These are phyloP conservation scores for Anolis carolinensis DNA, from an alignment of 2,113 vertebrate genomes.

Conservation along the genomic window DNA sequence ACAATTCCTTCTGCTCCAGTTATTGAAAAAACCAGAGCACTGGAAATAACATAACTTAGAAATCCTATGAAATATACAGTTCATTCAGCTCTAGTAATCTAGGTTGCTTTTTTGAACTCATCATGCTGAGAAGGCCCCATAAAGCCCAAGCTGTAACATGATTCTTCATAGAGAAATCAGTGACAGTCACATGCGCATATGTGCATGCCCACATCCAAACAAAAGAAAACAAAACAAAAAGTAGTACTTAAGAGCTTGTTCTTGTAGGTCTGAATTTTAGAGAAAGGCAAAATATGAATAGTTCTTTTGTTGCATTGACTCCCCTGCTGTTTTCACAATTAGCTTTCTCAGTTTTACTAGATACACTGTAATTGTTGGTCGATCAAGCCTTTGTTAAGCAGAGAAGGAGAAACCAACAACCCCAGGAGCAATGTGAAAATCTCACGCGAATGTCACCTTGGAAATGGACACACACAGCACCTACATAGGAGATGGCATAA, in stretches of 20 bases:
- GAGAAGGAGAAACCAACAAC: background rate
- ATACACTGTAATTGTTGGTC: background rate
- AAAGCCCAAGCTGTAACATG: constrained; percentile 27
- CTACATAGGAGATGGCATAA: background rate
- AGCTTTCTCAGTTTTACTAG: background rate
- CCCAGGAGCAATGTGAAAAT: no score
- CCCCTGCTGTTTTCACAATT: background rate
- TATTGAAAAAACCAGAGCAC: constrained; percentile 64
- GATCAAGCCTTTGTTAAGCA: background rate
- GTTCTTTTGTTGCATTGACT: background rate
- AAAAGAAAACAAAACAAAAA: no score
- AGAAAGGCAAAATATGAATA: no score
- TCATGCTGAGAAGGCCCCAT: constrained; percentile 45
- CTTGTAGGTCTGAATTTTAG: background rate
- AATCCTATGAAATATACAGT: constrained; percentile 66
- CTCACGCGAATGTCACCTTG: background rate
- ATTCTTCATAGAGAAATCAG: constrained; percentile 15
- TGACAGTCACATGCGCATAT: no score
- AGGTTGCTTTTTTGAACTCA: constrained; percentile 48
- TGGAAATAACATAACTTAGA: constrained; percentile 69
- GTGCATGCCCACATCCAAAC: no score
- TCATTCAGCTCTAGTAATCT: constrained; percentile 39
- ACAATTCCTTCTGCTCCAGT: constrained; percentile 71
- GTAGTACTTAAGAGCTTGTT: background rate
- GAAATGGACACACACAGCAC: background rate